Base-by-base conservation (phyloP, 2,113 vertebrate species). In the Upupa epops region DNA sequence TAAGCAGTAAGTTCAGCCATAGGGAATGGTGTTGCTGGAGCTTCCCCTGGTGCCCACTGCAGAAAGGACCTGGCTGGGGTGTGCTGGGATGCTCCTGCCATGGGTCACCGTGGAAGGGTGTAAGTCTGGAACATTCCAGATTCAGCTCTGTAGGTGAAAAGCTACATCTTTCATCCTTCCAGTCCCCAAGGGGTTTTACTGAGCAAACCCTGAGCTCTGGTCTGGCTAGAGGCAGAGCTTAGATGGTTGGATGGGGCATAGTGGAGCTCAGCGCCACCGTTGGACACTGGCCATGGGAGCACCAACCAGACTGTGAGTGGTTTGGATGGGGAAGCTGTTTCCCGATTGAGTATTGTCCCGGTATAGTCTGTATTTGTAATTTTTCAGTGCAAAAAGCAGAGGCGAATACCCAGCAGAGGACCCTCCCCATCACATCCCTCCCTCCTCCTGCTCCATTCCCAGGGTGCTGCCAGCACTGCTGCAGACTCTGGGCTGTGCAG, bases 181-280 rank as follows among this genome's bases (percentile, higher is more conserved):
- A 6, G 37, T 40, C 59, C 55, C 54, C 1, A 25, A 7, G 28
- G 6, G 40, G 51, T 17, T 82, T 34, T 48, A 42, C 15, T 64
- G 29, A 20, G 12, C 7, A 4, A 9, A 1, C 6, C 29, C 28
- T 12, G 69, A 72, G 5, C 2, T 0, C 0, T 3, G 7, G 78
- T 55, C 3, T 28, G 61, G 24, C 56, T n/a, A 86, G 37, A 34
- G 45, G 36, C 73, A 84, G 65, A 84, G 32, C 73, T 36, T 64
- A 20, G 6, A 52, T 6, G 3, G 14, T 64, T 3, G 1, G 16
- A 3, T 17, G 26, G 42, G 79, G 37, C 19, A 5, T 1, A 2
- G 22, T 1, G 31, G 46, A 40, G 76, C 68, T 45, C 29, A 2
- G 65, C 52, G 52, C 5, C 29, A 64, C 71, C 19, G 19, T 16